These are phyloP conservation scores for Erythrocercus mccallii DNA, from an alignment of 2,113 vertebrate species.

Conservation along the genomic window DNA sequence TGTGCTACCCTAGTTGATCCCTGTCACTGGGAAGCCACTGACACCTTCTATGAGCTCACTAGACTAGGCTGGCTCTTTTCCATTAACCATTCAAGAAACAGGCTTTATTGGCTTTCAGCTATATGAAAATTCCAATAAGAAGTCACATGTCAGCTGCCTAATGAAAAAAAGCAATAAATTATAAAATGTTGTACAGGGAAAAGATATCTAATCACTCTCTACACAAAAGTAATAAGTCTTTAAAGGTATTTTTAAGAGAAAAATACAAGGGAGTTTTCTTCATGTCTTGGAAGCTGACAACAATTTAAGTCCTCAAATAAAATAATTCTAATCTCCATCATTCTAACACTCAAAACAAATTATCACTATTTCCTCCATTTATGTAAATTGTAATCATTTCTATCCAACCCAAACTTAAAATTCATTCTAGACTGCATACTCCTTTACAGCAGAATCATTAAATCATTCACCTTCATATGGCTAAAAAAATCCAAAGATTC, in stretches of 20 bases:
- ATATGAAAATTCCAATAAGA: background rate
- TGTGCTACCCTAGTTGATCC: background rate
- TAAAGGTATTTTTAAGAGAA: background rate
- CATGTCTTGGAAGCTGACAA: background rate
- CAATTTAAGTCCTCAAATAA: background rate
- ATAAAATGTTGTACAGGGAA: background rate
- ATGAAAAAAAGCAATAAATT: background rate
- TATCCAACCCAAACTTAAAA: background rate
- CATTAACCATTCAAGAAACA: background rate
- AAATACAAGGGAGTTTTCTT: background rate
- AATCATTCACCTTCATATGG: background rate
- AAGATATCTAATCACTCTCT: background rate
- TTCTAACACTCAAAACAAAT: background rate
- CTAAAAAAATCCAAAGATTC: background rate
- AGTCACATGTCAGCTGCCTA: background rate
- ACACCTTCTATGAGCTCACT: background rate
- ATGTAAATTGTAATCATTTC: background rate
- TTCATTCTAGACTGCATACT: background rate
- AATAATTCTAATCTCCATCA: background rate
- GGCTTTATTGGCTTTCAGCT: background rate
- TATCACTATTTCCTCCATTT: background rate
- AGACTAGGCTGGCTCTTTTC: background rate
- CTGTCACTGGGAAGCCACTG: background rate
- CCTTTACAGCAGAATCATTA: background rate
- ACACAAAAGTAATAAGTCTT: background rate